Percentiles rank a stretch among this genome's conserved stretches.
These are phyloP conservation scores for Ectropis grisescens DNA, from an alignment of 1,140 invertebrate genomes.

Conservation along the genomic window DNA sequence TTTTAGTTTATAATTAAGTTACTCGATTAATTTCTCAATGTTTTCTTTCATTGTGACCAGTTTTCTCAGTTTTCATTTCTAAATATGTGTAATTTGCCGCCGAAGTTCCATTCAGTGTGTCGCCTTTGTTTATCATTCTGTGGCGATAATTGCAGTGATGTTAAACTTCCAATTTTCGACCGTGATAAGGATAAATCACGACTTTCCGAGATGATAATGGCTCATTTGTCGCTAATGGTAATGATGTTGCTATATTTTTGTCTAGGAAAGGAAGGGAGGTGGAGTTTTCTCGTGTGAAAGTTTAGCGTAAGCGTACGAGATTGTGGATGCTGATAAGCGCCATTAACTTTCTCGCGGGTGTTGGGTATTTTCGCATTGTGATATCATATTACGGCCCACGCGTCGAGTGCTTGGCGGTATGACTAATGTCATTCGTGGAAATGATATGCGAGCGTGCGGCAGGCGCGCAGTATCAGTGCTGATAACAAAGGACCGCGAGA, in stretches of 20 bases:
- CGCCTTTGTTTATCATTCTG: constrained; percentile 75
- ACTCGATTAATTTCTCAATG: constrained; percentile 65
- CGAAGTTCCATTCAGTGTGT: constrained; percentile 77
- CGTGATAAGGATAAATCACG: constrained; percentile 71
- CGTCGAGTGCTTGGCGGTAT: constrained; percentile 58
- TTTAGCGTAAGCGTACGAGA: constrained; percentile 66
- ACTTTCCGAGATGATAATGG: constrained; percentile 69
- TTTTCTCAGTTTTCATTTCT: constrained; percentile 64
- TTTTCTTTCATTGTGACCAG: constrained; percentile 62
- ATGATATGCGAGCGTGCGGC: constrained; percentile 56
- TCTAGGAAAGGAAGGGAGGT: constrained; percentile 23
- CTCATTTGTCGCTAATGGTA: constrained; percentile 68
- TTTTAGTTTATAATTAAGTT: constrained; percentile 66
- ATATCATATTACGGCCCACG: constrained; percentile 71
- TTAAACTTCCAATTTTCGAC: constrained; percentile 72
- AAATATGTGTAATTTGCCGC: constrained; percentile 78
- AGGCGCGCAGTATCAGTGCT: constrained; percentile 46
- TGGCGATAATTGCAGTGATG: constrained; percentile 72
- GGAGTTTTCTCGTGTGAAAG: constrained; percentile 68
- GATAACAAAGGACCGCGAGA: constrained; percentile 64
- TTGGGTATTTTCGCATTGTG: constrained; percentile 72
- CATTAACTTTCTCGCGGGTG: constrained; percentile 72
- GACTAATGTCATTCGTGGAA: constrained; percentile 68
- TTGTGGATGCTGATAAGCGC: constrained; percentile 71
- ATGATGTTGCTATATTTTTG: constrained; percentile 36